These are phyloP conservation scores for Lutjanus argentimaculatus DNA, from an alignment of 2,797 vertebrate genomes.

Conservation along the genomic window DNA sequence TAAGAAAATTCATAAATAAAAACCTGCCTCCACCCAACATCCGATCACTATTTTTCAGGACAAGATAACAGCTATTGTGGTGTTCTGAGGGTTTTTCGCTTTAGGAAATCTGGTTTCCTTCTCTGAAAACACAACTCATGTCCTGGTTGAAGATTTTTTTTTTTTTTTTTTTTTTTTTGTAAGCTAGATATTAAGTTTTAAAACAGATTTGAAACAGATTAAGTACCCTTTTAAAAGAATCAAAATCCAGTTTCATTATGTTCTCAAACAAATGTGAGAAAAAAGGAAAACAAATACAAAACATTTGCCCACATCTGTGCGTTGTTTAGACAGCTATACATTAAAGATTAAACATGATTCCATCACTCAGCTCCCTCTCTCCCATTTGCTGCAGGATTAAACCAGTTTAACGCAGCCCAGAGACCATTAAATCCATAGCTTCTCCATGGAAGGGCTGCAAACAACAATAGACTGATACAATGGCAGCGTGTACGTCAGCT, in stretches of 20 bases:
- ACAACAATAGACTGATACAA: slow-evolving; percentile 63
- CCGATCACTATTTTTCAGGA: no score
- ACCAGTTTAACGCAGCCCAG: slow-evolving; percentile 46
- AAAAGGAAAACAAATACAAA: slow-evolving; percentile 26
- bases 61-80: neutral
- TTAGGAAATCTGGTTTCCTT: neutral
- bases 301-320: slow-evolving; percentile 31
- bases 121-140: neutral
- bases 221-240: neutral
- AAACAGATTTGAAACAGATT: no score
- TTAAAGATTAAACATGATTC: slow-evolving; percentile 57
- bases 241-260: neutral
- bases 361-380: slow-evolving; percentile 25
- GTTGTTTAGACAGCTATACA: slow-evolving; percentile 32
- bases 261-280: slow-evolving; percentile 5
- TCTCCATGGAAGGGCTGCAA: slow-evolving; percentile 43
- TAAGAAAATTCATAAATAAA: neutral
- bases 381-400: slow-evolving; percentile 66
- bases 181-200: neutral
- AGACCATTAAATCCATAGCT: slow-evolving; percentile 74
- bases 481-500: slow-evolving; percentile 41
- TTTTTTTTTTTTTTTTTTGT: neutral
- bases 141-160: neutral
- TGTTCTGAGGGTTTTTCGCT: neutral
- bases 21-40: neutral